These are phyloP conservation scores for Pterois miles DNA, from an alignment of 2,797 vertebrate genomes.

Conservation along the genomic window DNA sequence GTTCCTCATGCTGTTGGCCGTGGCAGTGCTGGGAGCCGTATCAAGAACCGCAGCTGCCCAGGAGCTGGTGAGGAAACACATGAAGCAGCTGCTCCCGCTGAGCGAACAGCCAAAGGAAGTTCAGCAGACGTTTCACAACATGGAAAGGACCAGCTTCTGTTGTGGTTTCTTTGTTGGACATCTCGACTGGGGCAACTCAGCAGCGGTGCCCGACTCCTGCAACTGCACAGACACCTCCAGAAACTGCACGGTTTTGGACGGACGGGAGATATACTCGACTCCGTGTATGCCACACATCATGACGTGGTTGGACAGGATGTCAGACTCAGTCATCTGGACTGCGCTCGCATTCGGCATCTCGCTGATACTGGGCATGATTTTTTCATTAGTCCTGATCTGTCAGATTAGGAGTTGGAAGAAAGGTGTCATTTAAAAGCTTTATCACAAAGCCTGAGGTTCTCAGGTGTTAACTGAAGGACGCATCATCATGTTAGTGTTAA, in stretches of 20 bases:
- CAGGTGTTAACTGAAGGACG: neutral
- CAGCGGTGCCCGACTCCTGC: constrained; percentile 7
- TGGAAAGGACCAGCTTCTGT: constrained; percentile 24
- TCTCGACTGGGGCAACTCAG: constrained; percentile 34
- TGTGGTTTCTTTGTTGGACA: constrained; percentile 41
- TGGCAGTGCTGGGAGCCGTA: constrained; percentile 74
- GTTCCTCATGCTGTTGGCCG: constrained; percentile 76
- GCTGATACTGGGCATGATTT: constrained; percentile 26
- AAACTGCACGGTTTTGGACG: constrained; percentile 3
- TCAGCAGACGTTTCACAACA: constrained; percentile 6
- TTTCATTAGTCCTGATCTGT: neutral
- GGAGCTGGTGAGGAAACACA: constrained; percentile 9
- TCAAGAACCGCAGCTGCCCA: constrained; percentile 67
- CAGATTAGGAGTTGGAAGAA: fast-evolving
- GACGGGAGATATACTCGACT: constrained; percentile 3
- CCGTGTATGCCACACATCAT: constrained; percentile 11
- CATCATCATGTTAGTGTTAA: neutral
- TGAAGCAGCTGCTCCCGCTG: constrained; percentile 26
- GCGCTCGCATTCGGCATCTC: constrained; percentile 9
- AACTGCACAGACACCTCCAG: constrained; percentile 35
- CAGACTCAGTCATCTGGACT: neutral
- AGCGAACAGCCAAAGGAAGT: neutral
- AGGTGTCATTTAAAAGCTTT: neutral
- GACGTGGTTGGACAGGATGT: constrained; percentile 26
- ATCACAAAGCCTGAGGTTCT: too few species aligned